phyloP scores from a whole-genome alignment of 2,113 vertebrate species.

The Opisthocomus hoazin region DNA sequence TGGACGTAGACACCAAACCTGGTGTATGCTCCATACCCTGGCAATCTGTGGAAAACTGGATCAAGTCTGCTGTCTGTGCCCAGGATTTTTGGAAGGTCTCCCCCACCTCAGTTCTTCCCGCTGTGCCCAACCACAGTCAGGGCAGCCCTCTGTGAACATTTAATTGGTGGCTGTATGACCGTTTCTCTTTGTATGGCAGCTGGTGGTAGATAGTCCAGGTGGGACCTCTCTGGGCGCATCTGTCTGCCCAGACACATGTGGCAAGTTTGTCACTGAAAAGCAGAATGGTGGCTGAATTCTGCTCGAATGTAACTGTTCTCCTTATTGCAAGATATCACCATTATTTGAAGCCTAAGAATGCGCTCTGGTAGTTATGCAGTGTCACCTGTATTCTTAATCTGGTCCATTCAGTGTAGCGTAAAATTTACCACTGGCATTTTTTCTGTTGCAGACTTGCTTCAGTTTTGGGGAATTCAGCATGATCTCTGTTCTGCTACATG shows the following conservation, averaged over 20 bases:
- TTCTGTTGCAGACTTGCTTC: background rate
- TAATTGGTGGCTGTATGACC: background rate
- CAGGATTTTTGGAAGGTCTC: background rate
- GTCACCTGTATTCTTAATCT: background rate
- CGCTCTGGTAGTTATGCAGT: background rate
- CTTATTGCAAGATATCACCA: background rate
- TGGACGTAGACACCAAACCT: background rate
- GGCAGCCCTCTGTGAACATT: background rate
- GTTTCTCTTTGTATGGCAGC: background rate
- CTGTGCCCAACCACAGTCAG: background rate
- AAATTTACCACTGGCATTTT: background rate
- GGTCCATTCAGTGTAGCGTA: background rate
- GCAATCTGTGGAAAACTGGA: background rate
- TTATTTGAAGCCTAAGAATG: background rate
- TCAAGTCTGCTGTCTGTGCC: background rate
- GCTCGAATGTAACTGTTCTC: fast-evolving
- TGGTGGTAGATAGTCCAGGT: background rate
- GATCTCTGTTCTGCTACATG: background rate
- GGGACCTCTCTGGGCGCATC: background rate
- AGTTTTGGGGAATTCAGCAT: background rate
- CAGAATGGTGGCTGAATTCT: background rate
- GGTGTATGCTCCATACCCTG: background rate
- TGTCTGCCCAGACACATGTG: background rate
- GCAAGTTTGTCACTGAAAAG: background rate
- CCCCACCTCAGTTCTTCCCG: background rate